Percentiles rank a stretch among this genome's conserved stretches.
phyloP scores from a whole-genome alignment of 2,797 vertebrate genomes.

The Crenichthys baileyi region DNA sequence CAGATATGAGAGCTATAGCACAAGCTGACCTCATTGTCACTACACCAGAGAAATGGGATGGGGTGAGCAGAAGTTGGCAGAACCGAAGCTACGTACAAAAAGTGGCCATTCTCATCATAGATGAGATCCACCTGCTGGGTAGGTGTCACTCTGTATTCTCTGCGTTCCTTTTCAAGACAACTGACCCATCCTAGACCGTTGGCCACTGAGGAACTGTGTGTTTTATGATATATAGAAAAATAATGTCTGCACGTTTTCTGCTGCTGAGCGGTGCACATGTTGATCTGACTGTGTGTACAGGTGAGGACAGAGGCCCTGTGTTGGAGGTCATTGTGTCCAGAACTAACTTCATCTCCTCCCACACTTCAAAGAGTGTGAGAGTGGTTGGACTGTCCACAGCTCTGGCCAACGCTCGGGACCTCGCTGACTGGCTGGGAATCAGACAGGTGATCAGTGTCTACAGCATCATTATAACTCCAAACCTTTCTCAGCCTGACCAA shows the following conservation, averaged over 20 bases:
- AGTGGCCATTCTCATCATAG: constrained; percentile 97
- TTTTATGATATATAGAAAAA: not conserved
- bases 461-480: too few relatives aligned
- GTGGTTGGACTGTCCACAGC: constrained; percentile 96
- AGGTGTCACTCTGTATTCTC: not conserved
- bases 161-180: not conserved
- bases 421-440: constrained; percentile 97
- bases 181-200: not conserved
- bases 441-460: constrained; percentile 82
- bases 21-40: constrained; percentile 97
- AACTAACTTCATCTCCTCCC: constrained; percentile 98
- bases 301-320: constrained; percentile 97
- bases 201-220: not conserved
- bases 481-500: not conserved
- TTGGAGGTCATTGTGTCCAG: constrained; percentile 98
- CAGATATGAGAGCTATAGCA: constrained; percentile 93
- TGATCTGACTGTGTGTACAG: constrained; percentile 69
- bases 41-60: constrained; percentile 98
- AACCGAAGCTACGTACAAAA: constrained; percentile 97
- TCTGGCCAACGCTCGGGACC: constrained; percentile 96
- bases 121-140: constrained; percentile 98
- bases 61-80: constrained; percentile 97
- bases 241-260: not conserved
- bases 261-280: not conserved
- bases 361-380: constrained; percentile 90